Conservation (phyloP, 2,113 vertebrate genomes). For the Trematocara marginatum region DNA sequence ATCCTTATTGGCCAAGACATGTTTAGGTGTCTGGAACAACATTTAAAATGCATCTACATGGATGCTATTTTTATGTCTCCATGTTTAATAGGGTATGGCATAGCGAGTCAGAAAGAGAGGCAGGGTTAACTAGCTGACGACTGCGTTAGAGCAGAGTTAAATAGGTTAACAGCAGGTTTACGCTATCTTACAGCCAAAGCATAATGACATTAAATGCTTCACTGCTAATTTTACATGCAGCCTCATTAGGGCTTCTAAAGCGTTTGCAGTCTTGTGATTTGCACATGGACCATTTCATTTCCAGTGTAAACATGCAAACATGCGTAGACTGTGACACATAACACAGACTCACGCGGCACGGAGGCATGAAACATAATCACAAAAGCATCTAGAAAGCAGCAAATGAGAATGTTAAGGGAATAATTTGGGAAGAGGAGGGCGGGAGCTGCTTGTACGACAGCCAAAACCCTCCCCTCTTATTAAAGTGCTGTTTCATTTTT, state of each 20-base stretch:
- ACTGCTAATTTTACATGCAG: neutral
- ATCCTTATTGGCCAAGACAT: neutral
- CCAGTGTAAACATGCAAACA: neutral
- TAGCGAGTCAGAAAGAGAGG: neutral
- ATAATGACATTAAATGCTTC: neutral
- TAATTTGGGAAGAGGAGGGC: neutral
- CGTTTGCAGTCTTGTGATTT: neutral
- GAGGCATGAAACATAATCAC: neutral
- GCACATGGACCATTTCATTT: neutral
- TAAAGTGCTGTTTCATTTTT: conserved; percentile 2
- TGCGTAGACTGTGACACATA: neutral
- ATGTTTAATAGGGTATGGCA: neutral
- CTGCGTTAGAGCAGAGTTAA: neutral
- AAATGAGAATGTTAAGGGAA: neutral
- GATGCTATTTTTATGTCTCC: neutral
- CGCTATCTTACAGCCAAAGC: neutral
- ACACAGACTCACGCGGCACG: neutral
- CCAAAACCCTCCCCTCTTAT: neutral
- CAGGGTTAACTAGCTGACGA: neutral
- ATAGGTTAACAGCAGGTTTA: neutral
- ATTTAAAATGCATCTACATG: neutral
- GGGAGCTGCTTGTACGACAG: neutral
- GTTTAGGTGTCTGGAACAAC: neutral
- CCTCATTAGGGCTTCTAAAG: neutral
- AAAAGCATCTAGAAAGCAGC: neutral